These are phyloP conservation scores for Naja naja DNA, from an alignment of 2,113 vertebrate species.

Conservation along the genomic window DNA sequence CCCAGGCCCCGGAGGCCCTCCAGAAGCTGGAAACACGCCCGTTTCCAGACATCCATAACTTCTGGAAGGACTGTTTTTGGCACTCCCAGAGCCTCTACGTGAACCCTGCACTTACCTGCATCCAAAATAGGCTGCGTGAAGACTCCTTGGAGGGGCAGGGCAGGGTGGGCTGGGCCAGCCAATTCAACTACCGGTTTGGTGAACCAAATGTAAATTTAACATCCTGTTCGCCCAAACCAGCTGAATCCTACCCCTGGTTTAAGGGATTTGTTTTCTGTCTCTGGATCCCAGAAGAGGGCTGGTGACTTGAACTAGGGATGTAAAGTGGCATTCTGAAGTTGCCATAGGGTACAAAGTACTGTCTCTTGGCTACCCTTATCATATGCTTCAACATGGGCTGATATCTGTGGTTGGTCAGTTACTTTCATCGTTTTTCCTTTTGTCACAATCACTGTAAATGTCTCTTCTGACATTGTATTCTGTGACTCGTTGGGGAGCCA, in stretches of 20 bases:
- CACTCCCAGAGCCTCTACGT: too few relatives aligned
- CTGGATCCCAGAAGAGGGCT: background rate
- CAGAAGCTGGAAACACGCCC: too few relatives aligned
- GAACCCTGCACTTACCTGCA: too few relatives aligned
- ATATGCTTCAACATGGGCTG: background rate
- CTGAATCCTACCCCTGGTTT: background rate
- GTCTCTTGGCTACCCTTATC: background rate
- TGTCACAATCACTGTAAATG: background rate
- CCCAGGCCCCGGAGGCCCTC: too few relatives aligned
- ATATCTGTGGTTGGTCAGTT: background rate
- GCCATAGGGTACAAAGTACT: background rate
- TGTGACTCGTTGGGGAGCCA: background rate
- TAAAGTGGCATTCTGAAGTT: background rate
- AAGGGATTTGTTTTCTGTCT: background rate
- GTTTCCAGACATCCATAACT: too few relatives aligned
- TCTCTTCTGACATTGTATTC: background rate
- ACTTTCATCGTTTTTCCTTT: background rate
- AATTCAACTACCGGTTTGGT: too few relatives aligned
- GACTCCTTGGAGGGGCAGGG: too few relatives aligned
- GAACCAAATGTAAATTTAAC: too few relatives aligned
- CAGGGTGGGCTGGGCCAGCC: too few relatives aligned
- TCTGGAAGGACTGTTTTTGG: too few relatives aligned
- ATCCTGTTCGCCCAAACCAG: too few relatives aligned
- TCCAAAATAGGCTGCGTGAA: too few relatives aligned
- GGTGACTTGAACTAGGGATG: background rate